Conservation (phyloP, 2,113 vertebrate genomes). For the Oryzias javanicus region DNA sequence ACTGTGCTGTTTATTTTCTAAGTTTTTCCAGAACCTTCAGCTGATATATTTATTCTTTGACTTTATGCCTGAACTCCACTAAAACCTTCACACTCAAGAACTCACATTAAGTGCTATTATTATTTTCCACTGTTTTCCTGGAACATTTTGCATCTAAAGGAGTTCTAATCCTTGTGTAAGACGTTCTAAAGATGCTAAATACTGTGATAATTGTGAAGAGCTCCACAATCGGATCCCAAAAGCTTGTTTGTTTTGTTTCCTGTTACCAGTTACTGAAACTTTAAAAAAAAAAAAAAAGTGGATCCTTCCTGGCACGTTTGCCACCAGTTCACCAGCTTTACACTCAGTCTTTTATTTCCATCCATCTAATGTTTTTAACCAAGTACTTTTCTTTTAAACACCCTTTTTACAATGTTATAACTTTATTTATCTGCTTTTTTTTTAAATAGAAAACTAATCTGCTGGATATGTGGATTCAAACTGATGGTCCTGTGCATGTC, state of each 20-base stretch:
- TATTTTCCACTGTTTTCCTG: neutral
- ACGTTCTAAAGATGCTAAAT: conserved; percentile 36
- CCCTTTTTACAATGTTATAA: conserved; percentile 6
- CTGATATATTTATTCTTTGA: neutral
- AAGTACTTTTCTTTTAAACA: no score
- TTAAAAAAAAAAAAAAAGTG: no score
- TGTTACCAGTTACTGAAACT: neutral
- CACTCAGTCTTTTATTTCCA: no score
- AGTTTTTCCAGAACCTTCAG: conserved; percentile 4
- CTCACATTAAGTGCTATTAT: neutral
- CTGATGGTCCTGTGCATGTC: conserved; percentile 53
- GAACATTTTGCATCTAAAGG: neutral
- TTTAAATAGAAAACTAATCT: conserved; percentile 11
- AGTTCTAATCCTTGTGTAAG: conserved; percentile 10
- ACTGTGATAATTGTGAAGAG: conserved; percentile 42
- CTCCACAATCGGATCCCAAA: neutral
- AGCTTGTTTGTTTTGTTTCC: neutral
- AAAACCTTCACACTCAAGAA: conserved; percentile 13
- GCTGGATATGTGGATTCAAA: conserved; percentile 31
- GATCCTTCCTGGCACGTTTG: no score
- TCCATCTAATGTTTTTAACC: no score
- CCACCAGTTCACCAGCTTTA: no score
- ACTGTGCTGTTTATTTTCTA: conserved; percentile 28
- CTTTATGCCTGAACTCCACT: conserved; percentile 6
- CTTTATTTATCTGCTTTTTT: conserved; percentile 33